A percentile compares a stretch with the other conserved stretches of the same genome.
These are phyloP conservation scores for honey bee (Apis mellifera) DNA, from an alignment of 1,140 invertebrate genomes.

Conservation along the genomic window Amel_HAv3.1 CM009945.2:4140001-4140500, in stretches of 20 bases:
- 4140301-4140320: not conserved
- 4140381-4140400: no score
- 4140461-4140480: no score
- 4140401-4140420: no score
- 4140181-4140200: not conserved
- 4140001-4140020: not conserved
- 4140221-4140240: not conserved
- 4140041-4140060: no score
- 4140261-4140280: conserved; percentile 33
- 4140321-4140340: conserved; percentile 8
- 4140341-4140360: not conserved
- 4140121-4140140: not conserved
- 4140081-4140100: not conserved
- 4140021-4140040: not conserved
- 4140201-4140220: not conserved
- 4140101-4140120: not conserved
- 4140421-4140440: no score
- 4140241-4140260: conserved; percentile 42
- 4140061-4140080: conserved; percentile 3
- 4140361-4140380: not conserved
- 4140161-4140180: conserved; percentile 11
- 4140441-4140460: no score
- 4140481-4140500: no score
- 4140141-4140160: not conserved
- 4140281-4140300: conserved; percentile 11